Evolutionary conservation across 1,140 invertebrate species (phyloP).

Genomic region (Harpegnathos saltator): DNA sequence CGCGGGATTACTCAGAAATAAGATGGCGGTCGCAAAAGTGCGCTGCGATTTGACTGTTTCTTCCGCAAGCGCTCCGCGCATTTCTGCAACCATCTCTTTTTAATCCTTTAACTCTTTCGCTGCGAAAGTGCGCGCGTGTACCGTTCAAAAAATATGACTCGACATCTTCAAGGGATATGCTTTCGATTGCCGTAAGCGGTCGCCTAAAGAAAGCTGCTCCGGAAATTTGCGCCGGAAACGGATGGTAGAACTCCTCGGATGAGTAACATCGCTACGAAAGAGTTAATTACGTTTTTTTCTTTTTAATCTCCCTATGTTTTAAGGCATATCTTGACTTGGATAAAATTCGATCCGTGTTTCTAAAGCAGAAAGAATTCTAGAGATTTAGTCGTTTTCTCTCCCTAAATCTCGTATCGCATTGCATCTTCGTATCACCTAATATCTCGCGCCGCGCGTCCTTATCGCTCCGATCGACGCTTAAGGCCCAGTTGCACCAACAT

Average conservation of each 20-base stretch:
- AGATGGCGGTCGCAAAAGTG: too few species aligned
- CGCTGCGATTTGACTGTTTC: neutral
- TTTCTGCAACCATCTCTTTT: neutral
- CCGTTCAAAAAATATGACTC: neutral
- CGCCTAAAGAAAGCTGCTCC: too few species aligned
- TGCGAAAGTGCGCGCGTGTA: neutral
- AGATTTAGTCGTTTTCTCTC: constrained; percentile 19
- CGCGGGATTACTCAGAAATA: too few species aligned
- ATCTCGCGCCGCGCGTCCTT: neutral
- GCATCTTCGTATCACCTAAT: constrained; percentile 18
- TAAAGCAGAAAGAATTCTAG: constrained; percentile 44
- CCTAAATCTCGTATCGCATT: neutral
- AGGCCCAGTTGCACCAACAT: too few species aligned
- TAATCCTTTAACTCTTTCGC: neutral
- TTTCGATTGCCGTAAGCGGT: too few species aligned
- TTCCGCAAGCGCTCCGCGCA: neutral
- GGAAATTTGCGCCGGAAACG: too few species aligned
- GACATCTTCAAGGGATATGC: too few species aligned
- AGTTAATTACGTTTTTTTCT: too few species aligned
- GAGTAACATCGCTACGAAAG: neutral
- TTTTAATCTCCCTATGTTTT: constrained; percentile 31
- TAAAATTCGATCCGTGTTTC: constrained; percentile 14
- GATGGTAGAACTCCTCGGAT: too few species aligned
- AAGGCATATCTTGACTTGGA: constrained; percentile 38
- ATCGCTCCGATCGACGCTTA: constrained; percentile 7